These are phyloP conservation scores for Andrena minutula DNA, from an alignment of 2,888 invertebrate genomes.

Conservation along the genomic window DNA sequence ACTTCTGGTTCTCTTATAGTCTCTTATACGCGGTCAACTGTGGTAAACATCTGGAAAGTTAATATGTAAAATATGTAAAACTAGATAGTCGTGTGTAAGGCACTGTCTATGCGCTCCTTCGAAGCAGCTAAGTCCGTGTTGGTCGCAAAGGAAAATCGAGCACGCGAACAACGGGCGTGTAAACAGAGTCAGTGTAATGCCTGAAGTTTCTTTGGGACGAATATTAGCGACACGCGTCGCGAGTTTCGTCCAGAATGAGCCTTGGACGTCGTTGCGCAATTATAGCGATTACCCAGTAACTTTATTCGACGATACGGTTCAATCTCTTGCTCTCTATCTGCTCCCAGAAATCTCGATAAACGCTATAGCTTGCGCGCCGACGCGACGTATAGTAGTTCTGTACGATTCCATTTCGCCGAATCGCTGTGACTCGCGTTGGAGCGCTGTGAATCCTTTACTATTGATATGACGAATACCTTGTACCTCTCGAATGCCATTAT, in stretches of 20 bases:
- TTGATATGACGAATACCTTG: constrained; percentile 39
- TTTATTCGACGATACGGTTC: background rate
- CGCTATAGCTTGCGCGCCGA: background rate
- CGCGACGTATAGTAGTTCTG: background rate
- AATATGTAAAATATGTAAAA: constrained; percentile 69
- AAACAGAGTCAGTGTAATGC: constrained; percentile 70
- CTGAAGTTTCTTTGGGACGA: background rate
- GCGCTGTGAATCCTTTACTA: constrained; percentile 5
- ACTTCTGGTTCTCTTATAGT: constrained; percentile 60
- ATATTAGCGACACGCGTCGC: background rate
- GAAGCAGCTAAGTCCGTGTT: constrained; percentile 60
- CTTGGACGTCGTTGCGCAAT: background rate
- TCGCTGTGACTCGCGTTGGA: constrained; percentile 9
- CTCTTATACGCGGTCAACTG: constrained; percentile 64
- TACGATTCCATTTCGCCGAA: background rate
- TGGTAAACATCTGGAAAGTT: constrained; percentile 72
- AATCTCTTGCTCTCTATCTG: background rate
- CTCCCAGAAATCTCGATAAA: background rate
- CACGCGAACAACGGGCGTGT: constrained; percentile 65
- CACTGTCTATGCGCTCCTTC: constrained; percentile 72
- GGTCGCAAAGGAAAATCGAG: constrained; percentile 48
- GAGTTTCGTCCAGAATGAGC: background rate
- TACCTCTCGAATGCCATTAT: constrained; percentile 28
- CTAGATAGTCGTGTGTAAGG: constrained; percentile 70
- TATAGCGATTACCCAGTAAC: background rate